Evolutionary conservation across 2,888 invertebrate genomes (phyloP).

Genomic region (Dryococelus australis): DNA sequence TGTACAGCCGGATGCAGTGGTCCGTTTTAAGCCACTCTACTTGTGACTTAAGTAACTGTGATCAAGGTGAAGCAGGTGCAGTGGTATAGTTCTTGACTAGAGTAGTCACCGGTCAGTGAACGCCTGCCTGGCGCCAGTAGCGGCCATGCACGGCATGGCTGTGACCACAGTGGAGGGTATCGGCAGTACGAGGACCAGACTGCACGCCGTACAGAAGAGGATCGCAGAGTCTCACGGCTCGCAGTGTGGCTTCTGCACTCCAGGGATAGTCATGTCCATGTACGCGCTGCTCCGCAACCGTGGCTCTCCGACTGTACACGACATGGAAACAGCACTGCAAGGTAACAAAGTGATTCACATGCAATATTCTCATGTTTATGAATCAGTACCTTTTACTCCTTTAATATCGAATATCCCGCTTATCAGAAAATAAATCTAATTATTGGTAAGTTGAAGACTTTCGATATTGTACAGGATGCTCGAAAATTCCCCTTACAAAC

Average conservation of each 20-base stretch:
- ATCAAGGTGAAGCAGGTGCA: too few species aligned
- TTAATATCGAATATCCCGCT: too few species aligned
- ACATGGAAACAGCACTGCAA: slow-evolving; percentile 83
- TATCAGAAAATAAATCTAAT: too few species aligned
- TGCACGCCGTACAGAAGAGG: slow-evolving; percentile 89
- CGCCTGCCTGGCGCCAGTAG: slow-evolving; percentile 88
- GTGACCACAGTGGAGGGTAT: slow-evolving; percentile 95
- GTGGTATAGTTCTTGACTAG: not conserved
- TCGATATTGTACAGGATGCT: too few species aligned
- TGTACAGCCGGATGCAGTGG: too few species aligned
- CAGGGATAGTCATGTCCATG: slow-evolving; percentile 98
- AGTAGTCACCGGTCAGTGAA: slow-evolving; percentile 82
- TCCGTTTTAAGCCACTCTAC: too few species aligned
- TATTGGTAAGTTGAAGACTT: too few species aligned
- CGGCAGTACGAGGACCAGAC: slow-evolving; percentile 76
- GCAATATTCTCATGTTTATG: not conserved
- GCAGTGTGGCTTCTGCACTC: slow-evolving; percentile 95
- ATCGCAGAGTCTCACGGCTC: slow-evolving; percentile 91
- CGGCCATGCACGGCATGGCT: slow-evolving; percentile 85
- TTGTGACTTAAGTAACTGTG: too few species aligned
- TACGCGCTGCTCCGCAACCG: slow-evolving; percentile 78
- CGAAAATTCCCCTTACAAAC: too few species aligned
- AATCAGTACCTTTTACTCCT: too few species aligned
- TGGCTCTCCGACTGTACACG: slow-evolving; percentile 70
- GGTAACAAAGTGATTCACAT: slow-evolving; percentile 61